Base-by-base conservation (phyloP, 53 echinoderm and acorn worm species). In the Luidia sarsii region DNA sequence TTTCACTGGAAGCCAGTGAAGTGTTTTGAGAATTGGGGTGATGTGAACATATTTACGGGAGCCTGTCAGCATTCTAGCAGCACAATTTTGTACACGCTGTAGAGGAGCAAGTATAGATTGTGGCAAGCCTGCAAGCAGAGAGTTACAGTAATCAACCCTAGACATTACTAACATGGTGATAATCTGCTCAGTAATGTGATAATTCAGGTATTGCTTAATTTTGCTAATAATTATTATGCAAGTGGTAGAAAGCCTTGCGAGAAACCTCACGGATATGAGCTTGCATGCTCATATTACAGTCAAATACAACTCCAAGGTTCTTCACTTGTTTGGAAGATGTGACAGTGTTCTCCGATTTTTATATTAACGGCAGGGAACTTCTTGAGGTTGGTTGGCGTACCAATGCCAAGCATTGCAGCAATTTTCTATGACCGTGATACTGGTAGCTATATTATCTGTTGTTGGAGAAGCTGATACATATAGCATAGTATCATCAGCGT, bases 401-500 rank as follows among this genome's bases (percentile, higher is more conserved):
- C 57, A 24, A 57, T 57, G 11, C 19, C 57, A 57, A 57, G 57
- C n/a, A 27, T 13, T 25, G 23, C 28, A 7, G 13, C 24, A 27
- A 24, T 57, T 57, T 2, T 57, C 41, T 7, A 41, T 41, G 41
- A 41, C 41, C 6, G 6, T 41, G 11, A 41, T 11, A 41, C 41
- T 41, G 41, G 6, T 41, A 7, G 41, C 11, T 11, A 41, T 11
- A 41, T 41, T 41, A 6, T 41, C 41, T 41, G 41, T 7, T 41
- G 11, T 11, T 41, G 41, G 41, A 7, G 41, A 41, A 6, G 65
- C 39, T 65, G 65, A 65, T 6, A 65, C 16, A 9, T 38, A 39
- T 22, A 39, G 25, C 41, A 65, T 18, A 5, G 87, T 87, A 31
- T 87, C 87, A 71, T 88, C 88, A 7, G 82, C 74, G 15, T 82